Evolutionary conservation across 2,888 invertebrate genomes (phyloP), one percentile per base, ranked within the genome.

Genomic region (Liodrosophila aerea): DNA sequence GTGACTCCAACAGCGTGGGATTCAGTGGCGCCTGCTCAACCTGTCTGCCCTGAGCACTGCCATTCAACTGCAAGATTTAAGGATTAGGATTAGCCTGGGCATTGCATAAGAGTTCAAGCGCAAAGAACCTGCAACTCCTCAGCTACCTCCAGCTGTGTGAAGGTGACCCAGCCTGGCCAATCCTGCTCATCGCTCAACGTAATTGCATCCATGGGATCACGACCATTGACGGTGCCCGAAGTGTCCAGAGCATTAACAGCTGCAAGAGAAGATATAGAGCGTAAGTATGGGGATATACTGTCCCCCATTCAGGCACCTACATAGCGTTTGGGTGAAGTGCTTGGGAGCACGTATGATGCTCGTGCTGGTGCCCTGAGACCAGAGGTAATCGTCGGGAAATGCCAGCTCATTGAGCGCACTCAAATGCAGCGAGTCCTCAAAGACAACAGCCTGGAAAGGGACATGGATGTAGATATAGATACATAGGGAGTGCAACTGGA

Each of bases 321-420:
- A 68, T 2, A 93, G 58, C 0, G 81, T 86, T 4, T 88, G 86
- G 0, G 65, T 67, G 53, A 93, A 93, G 29, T 68, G 80, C 81
- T 93, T 93, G 18, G 81, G 73, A 0, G 91, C 92, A 37, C 70
- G 85, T n/a, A 93, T 88, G 2, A 87, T 74, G 13, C 88, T 86
- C 3, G 78, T 70, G 8, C 71, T 41, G 5, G 76, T 76, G 8
- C 87, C 87, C 66, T 89, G 88, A 1, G 84, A 82, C 60, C 90
- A 84, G 3, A 93, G 76, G 64, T 90, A 93, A 29, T 91, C 91
- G 7, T 89, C 86, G 0, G 93, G 93, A 81, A 92, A 93, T 44
- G 77, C 73, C 0, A 92, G 69, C 16, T 80, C 78, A 73, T 93
- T 93, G 7, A 93, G 82, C 30, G 71, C 76, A 12, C 87, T 73